Base-by-base conservation (phyloP, 2,888 invertebrate genomes). In the Blastobasis lacticolella region DNA sequence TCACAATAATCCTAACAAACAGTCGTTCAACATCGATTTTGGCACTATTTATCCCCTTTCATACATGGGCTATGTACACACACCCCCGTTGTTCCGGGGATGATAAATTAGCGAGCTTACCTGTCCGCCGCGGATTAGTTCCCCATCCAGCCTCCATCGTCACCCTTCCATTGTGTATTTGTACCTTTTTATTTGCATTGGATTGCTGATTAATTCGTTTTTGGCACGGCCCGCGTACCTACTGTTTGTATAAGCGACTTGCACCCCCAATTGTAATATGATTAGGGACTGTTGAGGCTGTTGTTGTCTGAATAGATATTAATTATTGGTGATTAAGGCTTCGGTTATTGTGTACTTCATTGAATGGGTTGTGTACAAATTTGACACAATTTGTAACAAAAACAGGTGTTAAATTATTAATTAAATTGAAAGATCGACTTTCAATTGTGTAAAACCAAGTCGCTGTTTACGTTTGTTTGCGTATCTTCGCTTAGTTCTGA, bases 91-190 rank as follows among this genome's bases (percentile, higher is more conserved):
- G 86, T 86, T 84, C 76, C 68, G 76, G 73, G 73, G 75, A 87
- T 87, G 87, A 87, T 86, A 85, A 87, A 87, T 87, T 85, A 83
- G 79, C 60, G 63, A 85, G 85, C 83, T 87, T 86, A 42, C 7
- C 42, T 9, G 7, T 40, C 41, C 42, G 23, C 23, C 23, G 23
- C 23, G 23, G 23, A 23, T 23, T 23, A 85, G 75, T 62, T 63
- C 73, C 78, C 80, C 67, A 63, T 65, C 60, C 67, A 65, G 66
- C 69, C 71, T 69, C 69, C 63, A 74, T 80, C 73, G 76, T 74
- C 81, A 73, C 82, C 80, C 82, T 69, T 71, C 67, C 57, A 55
- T 57, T 64, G 64, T 63, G 68, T 69, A 70, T 75, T 78, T 78
- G 73, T 75, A 71, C 66, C 66, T 77, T 81, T 84, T 83, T 81